Conservation (phyloP, 2,113 vertebrate genomes). For the Gymnobelideus leadbeateri region DNA sequence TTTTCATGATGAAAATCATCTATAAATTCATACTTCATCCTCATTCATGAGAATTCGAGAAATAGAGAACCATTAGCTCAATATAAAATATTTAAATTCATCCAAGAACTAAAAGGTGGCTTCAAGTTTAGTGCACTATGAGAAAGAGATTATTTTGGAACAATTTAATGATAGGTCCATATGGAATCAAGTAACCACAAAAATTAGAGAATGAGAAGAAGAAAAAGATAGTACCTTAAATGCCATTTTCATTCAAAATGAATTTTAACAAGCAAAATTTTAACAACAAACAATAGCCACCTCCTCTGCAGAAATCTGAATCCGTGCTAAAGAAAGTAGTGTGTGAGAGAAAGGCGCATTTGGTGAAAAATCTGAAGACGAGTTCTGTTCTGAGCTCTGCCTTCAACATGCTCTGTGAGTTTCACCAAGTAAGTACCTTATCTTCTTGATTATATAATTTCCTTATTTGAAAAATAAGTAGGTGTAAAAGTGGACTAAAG, state of each 20-base stretch:
- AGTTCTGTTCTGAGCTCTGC: background rate
- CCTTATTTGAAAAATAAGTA: background rate
- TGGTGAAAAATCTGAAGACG: background rate
- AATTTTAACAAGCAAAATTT: background rate
- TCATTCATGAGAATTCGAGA: background rate
- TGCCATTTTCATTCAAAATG: background rate
- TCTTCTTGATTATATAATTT: background rate
- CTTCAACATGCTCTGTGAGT: background rate
- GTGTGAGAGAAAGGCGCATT: background rate
- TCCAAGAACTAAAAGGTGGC: background rate
- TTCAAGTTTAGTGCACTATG: background rate
- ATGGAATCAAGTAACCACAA: background rate
- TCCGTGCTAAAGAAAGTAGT: background rate
- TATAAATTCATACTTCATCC: background rate
- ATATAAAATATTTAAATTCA: background rate
- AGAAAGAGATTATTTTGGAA: background rate
- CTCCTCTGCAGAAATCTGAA: background rate
- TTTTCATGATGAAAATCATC: background rate
- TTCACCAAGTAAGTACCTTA: background rate
- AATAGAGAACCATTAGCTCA: background rate
- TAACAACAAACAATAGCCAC: background rate
- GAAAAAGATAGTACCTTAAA: background rate
- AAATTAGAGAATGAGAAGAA: background rate
- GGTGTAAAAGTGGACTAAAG: background rate
- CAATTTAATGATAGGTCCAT: background rate